phyloP scores from a whole-genome alignment of 2,113 vertebrate species.

The Hoplias malabaricus region DNA sequence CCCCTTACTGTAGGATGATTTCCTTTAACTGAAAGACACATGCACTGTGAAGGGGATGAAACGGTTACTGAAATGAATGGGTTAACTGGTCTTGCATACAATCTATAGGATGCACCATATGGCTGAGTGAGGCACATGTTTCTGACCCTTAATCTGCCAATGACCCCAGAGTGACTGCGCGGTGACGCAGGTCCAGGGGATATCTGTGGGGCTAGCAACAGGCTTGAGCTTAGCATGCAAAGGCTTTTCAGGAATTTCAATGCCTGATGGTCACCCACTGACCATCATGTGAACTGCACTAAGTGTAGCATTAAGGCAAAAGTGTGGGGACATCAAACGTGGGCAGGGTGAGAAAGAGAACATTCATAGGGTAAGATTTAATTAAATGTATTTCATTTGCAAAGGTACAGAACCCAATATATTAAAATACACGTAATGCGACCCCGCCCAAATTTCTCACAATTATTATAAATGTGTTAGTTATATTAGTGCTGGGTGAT shows the following conservation, averaged over 20 bases:
- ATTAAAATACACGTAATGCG: too few species aligned
- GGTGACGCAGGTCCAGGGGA: slow-evolving; percentile 23
- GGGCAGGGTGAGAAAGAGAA: slow-evolving; percentile 6
- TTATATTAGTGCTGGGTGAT: too few species aligned
- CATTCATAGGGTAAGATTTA: background rate
- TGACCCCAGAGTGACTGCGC: slow-evolving; percentile 67
- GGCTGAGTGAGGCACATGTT: slow-evolving; percentile 72
- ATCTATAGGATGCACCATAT: slow-evolving; percentile 69
- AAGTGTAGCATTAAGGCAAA: slow-evolving; percentile 30
- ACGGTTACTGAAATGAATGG: too few species aligned
- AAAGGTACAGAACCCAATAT: too few species aligned
- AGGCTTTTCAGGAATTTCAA: background rate
- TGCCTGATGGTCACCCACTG: slow-evolving; percentile 22
- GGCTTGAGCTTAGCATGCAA: slow-evolving; percentile 55
- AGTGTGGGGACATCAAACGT: background rate
- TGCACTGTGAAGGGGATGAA: slow-evolving; percentile 18
- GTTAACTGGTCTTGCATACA: slow-evolving; percentile 1
- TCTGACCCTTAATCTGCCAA: slow-evolving; percentile 65
- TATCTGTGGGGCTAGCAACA: slow-evolving; percentile 57
- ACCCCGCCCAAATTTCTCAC: too few species aligned
- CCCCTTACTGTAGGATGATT: background rate
- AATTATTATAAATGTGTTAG: too few species aligned
- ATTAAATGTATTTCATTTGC: too few species aligned
- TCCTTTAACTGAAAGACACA: background rate
- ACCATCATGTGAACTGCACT: slow-evolving; percentile 37